phyloP scores from a whole-genome alignment of 1,140 invertebrate species.

The Atta colombica region DNA sequence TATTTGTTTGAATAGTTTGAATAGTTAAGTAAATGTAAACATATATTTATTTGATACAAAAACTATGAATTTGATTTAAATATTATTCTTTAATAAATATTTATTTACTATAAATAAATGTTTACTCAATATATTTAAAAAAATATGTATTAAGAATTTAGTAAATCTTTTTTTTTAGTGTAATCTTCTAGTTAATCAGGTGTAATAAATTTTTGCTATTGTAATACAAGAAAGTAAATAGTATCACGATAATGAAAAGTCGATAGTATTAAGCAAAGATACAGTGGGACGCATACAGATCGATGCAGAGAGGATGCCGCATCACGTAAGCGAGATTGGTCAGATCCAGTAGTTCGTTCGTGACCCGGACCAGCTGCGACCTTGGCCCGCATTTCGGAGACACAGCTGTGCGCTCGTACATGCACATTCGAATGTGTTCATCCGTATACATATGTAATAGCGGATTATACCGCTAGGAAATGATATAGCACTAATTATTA shows the following conservation, averaged over 20 bases:
- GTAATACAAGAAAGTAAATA: neutral
- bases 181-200: neutral
- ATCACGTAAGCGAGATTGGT: constrained; percentile 78
- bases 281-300: constrained; percentile 61
- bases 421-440: constrained; percentile 48
- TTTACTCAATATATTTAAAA: no score
- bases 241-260: neutral
- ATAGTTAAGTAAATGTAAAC: no score
- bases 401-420: constrained; percentile 66
- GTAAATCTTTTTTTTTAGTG: no score
- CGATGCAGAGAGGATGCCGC: constrained; percentile 63
- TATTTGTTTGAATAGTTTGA: no score
- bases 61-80: no score
- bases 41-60: no score
- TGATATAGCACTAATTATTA: neutral
- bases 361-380: constrained; percentile 76
- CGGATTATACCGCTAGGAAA: neutral
- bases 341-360: constrained; percentile 68
- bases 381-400: constrained; percentile 80
- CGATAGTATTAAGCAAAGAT: constrained; percentile 38
- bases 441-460: constrained; percentile 3
- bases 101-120: no score
- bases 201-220: neutral
- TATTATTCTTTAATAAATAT: no score
- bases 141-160: no score